phyloP scores from a whole-genome alignment of 2,888 invertebrate species.

The Drosophila vallismaia region DNA sequence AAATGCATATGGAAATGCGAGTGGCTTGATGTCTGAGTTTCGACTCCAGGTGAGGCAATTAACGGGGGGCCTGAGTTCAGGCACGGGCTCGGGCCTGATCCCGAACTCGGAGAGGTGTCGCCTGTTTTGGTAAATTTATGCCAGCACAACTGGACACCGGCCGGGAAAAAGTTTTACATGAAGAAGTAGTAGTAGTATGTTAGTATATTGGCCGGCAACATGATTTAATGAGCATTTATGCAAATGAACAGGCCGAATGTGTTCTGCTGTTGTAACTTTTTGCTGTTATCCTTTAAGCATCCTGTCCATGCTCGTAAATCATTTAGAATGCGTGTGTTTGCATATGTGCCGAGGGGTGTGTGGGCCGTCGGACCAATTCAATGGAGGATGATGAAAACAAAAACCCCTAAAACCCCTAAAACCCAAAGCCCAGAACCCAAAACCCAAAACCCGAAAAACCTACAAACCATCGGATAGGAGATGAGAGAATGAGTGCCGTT shows the following conservation, averaged over 20 bases:
- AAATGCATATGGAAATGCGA: slow-evolving; percentile 1
- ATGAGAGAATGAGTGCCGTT: slow-evolving; percentile 22
- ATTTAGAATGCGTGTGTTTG: slow-evolving; percentile 50
- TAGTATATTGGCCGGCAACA: slow-evolving; percentile 52
- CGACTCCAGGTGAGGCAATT: slow-evolving; percentile 61
- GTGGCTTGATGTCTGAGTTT: not conserved
- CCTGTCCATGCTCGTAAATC: slow-evolving; percentile 63
- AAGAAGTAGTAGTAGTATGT: slow-evolving; percentile 7
- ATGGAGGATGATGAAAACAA: slow-evolving; percentile 36
- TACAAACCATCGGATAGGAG: slow-evolving; percentile 24
- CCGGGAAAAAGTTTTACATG: slow-evolving; percentile 48
- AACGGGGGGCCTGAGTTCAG: slow-evolving; percentile 36
- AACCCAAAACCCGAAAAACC: slow-evolving; percentile 16
- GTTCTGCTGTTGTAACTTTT: slow-evolving; percentile 39
- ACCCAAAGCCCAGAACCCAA: slow-evolving; percentile 5
- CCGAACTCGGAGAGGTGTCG: slow-evolving; percentile 28
- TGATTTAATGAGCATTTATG: slow-evolving; percentile 77
- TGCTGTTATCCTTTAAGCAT: slow-evolving; percentile 51
- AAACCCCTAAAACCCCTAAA: slow-evolving; percentile 1
- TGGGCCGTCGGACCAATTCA: slow-evolving; percentile 35
- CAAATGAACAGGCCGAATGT: slow-evolving; percentile 55
- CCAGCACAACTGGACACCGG: slow-evolving; percentile 41
- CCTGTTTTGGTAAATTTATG: slow-evolving; percentile 7
- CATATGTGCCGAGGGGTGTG: slow-evolving; percentile 39
- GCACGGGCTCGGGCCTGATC: not conserved